phyloP scores from a whole-genome alignment of 2,797 vertebrate species.

The Chaenodraco wilsoni region DNA sequence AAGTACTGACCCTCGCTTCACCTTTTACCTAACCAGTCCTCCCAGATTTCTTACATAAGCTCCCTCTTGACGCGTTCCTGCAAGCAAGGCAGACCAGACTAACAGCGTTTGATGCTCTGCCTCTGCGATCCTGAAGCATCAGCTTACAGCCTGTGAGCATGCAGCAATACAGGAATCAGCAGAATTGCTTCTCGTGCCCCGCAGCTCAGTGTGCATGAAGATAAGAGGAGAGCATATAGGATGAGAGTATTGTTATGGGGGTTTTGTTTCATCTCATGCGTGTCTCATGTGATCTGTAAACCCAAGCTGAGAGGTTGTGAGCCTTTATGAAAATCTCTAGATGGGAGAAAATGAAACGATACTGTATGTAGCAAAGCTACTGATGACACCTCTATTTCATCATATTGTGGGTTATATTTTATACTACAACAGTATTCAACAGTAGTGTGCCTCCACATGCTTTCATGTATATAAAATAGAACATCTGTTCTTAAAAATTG shows the following conservation, averaged over 20 bases:
- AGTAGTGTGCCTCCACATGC: constrained; percentile 2
- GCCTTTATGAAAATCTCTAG: constrained; percentile 42
- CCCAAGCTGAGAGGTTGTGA: constrained; percentile 43
- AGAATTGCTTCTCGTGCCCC: constrained; percentile 40
- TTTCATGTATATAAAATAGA: constrained; percentile 31
- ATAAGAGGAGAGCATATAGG: constrained; percentile 49
- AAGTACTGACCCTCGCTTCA: constrained; percentile 52
- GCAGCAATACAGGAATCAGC: constrained; percentile 35
- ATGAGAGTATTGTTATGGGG: constrained; percentile 43
- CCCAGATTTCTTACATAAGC: constrained; percentile 50
- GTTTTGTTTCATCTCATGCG: constrained; percentile 59
- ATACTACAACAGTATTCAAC: constrained; percentile 12
- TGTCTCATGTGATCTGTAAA: constrained; percentile 52
- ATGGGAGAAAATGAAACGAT: constrained; percentile 54
- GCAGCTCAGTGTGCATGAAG: constrained; percentile 34
- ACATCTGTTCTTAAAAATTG: not conserved
- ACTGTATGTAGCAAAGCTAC: constrained; percentile 29
- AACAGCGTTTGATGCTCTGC: constrained; percentile 65
- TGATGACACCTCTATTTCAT: constrained; percentile 46
- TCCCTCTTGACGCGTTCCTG: constrained; percentile 26
- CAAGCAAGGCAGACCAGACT: constrained; percentile 41
- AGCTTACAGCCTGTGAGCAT: constrained; percentile 50
- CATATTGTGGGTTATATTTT: constrained; percentile 29
- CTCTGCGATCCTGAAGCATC: constrained; percentile 59
- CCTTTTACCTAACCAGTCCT: constrained; percentile 45